Evolutionary conservation across 2,113 vertebrate species (phyloP).

Genomic region (Phalacrocorax brasilianus): DNA sequence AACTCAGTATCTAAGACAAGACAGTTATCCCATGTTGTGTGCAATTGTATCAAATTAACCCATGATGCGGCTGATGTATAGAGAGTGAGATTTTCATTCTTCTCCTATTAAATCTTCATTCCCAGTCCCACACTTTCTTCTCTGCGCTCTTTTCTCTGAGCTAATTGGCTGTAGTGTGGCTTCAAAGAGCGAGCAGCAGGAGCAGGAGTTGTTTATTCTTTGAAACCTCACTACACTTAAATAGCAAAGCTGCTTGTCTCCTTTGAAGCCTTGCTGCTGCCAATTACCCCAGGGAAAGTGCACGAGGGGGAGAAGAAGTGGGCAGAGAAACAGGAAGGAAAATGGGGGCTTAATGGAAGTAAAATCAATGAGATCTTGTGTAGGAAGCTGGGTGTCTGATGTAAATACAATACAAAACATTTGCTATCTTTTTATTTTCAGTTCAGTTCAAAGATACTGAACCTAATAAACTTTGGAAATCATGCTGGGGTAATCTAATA

Average conservation of each 20-base stretch:
- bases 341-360: not conserved
- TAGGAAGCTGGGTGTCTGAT: not conserved
- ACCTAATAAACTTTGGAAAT: not conserved
- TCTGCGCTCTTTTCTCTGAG: not conserved
- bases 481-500: not conserved
- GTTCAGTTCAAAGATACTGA: not conserved
- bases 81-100: not conserved
- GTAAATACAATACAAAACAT: not conserved
- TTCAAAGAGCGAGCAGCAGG: not conserved
- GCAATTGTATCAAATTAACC: not conserved
- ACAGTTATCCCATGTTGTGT: not conserved
- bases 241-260: not conserved
- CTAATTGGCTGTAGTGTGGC: not conserved
- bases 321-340: not conserved
- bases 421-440: not conserved
- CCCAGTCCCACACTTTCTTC: not conserved
- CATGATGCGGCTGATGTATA: not conserved
- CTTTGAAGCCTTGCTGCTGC: constrained; percentile 34
- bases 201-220: constrained; percentile 8
- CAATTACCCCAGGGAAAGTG: not conserved
- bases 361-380: not conserved
- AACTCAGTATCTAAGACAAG: not conserved
- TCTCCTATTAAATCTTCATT: not conserved
- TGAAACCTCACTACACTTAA: not conserved
- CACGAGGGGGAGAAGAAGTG: not conserved